Evolutionary conservation across 1,140 invertebrate species (phyloP), one percentile per base, ranked within the genome.

Genomic region (Drosophila subpulchrella): DNA sequence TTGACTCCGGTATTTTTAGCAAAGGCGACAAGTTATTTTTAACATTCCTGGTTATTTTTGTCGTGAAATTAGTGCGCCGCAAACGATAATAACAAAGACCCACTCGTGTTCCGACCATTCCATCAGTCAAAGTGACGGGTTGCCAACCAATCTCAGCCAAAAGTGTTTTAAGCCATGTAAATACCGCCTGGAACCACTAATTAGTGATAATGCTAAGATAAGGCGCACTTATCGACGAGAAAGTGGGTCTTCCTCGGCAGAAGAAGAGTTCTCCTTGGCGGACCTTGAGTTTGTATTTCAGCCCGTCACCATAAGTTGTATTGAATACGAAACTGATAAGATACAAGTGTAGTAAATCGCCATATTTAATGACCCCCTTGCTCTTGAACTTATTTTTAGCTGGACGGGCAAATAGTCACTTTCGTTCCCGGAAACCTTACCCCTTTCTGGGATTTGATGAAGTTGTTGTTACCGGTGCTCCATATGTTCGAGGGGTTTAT

Each of bases 1-100:
- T 51, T 44, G 38, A 32, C 48, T 32, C 34, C 6, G 61, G 27
- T 79, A 77, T 58, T 70, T 77, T 65, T 84, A 86, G 51, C 67
- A 20, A 51, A 54, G 67, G 72, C 58, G 30, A 60, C 61, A 65
- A 61, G 58, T 63, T 85, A 85, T 78, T 88, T 82, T 78, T 75
- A 70, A 38, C 71, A 36, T 34, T 63, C 24, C 32, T 46, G 41
- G 47, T 57, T 85, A 75, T 82, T 86, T 75, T 78, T 51, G 60
- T 58, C 11, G 10, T 20, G 39, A 41, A 27, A 34, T 63, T 63
- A 78, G 70, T 78, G 66, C 72, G 73, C 27, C 61, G 36, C 53
- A 56, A 61, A 59, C 61, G 73, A 53, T 54, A 67, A 75, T 59
- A 46, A 59, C 41, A 58, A 55, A 67, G 47, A 44, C 39, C 10